phyloP scores from a whole-genome alignment of 2,888 invertebrate genomes.

The Aradus depressus region DNA sequence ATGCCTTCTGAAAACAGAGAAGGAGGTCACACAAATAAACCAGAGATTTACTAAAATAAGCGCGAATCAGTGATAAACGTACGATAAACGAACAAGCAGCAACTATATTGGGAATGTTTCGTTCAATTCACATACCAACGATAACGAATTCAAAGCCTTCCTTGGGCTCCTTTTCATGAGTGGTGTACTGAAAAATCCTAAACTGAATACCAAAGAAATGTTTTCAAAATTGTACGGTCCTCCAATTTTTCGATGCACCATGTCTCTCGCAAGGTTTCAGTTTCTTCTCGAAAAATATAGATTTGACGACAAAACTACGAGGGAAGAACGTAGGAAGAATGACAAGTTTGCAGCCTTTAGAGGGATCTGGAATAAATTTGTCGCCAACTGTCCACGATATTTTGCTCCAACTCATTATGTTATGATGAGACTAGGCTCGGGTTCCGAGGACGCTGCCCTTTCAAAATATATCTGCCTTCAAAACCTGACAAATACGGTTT shows the following conservation, averaged over 20 bases:
- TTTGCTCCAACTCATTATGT: slow-evolving; percentile 12
- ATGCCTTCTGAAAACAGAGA: no score
- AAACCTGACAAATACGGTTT: no score
- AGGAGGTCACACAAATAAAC: no score
- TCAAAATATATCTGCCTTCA: slow-evolving; percentile 14
- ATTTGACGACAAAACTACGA: slow-evolving; percentile 12
- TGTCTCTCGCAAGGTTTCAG: slow-evolving; percentile 11
- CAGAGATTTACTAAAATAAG: no score
- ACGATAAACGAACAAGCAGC: no score
- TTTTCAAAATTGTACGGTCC: slow-evolving; percentile 6
- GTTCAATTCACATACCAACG: no score
- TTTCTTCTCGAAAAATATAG: slow-evolving; percentile 9
- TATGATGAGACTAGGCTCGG: slow-evolving; percentile 14
- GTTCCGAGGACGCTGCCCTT: slow-evolving; percentile 20
- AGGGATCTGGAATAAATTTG: slow-evolving; percentile 18
- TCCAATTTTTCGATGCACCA: slow-evolving; percentile 3
- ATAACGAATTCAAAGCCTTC: background rate
- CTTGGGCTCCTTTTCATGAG: slow-evolving; percentile 1
- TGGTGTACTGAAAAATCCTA: slow-evolving; percentile 1
- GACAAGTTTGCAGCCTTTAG: slow-evolving; percentile 21
- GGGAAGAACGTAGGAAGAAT: background rate
- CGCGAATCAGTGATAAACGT: no score
- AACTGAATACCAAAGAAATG: background rate
- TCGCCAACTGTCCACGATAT: slow-evolving; percentile 10
- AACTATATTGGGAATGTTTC: no score